Evolutionary conservation across 1,140 invertebrate species (phyloP), one percentile per base, ranked within the genome.

Genomic region (Rhopalosiphum maidis): DNA sequence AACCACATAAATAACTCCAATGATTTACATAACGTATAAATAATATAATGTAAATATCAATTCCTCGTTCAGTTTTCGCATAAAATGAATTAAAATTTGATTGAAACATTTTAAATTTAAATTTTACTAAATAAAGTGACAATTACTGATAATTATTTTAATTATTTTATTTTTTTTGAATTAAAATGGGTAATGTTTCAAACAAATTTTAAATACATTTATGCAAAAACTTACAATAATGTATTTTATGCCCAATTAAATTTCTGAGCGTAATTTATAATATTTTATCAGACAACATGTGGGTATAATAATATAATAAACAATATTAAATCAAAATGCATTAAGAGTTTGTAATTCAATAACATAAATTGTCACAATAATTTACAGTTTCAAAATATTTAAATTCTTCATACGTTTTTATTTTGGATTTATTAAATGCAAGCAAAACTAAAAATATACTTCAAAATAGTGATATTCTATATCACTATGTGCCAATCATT

Each of bases 361-460:
- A 35, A n/a, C 5, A 77, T n/a, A 23, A 77, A 35, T n/a, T 18
- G 4, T 77, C 9, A 18, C 30, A 77, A n/a, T 77, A n/a, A n/a
- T n/a, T 35, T 18, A 77, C 15, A 77, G n/a, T n/a, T 77, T 77
- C 4, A n/a, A 77, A 77, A 77, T n/a, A 35, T 18, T n/a, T 77
- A 18, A 77, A 77, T 5, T 35, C 6, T 77, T n/a, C 1, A 11
- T 18, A 51, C 48, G 48, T 51, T 51, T 51, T 68, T 18, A 68
- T n/a, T 68, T 15, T 68, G 6, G 15, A 18, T 68, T n/a, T 68
- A 68, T n/a, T 6, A 0, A n/a, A 9, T 4, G 11, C 60, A 68
- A 68, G 3, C 0, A 30, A n/a, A 18, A 1, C 0, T n/a, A 4
- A 68, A n/a, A 6, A 68, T n/a, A n/a, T 4, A 6, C 30, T 68